Conservation (phyloP, 2,113 vertebrate genomes). For the Cairina moschata region DNA sequence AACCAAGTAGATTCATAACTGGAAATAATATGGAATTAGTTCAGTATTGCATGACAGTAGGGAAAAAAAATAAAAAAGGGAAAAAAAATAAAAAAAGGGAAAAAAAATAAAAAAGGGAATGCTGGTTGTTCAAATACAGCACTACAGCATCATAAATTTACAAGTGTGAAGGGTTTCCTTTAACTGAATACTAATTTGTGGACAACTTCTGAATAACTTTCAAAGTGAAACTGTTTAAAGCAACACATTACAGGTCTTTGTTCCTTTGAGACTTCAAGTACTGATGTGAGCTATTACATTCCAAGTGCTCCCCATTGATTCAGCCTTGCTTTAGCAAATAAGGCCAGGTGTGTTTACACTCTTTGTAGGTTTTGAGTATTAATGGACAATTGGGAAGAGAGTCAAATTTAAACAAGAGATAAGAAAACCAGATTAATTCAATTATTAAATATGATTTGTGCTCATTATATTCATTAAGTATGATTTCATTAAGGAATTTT, state of each 20-base stretch:
- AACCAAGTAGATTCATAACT: background rate
- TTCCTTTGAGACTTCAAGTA: conserved; percentile 5
- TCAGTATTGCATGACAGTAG: background rate
- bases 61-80: background rate
- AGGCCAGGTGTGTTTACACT: background rate
- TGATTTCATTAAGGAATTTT: background rate
- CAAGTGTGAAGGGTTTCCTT: background rate
- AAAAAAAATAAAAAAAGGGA: background rate
- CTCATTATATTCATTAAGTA: background rate
- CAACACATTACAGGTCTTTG: conserved; percentile 41
- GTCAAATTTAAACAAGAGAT: background rate
- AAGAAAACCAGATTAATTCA: background rate
- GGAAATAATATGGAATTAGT: background rate
- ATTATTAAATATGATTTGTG: background rate
- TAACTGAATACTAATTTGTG: background rate
- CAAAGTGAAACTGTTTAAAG: background rate
- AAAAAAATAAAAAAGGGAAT: background rate
- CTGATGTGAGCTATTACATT: background rate
- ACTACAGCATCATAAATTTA: background rate
- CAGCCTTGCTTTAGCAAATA: background rate
- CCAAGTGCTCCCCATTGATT: background rate
- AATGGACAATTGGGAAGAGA: background rate
- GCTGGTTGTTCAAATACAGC: background rate
- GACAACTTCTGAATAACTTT: background rate
- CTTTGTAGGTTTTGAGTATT: background rate